phyloP scores from a whole-genome alignment of 2,888 invertebrate genomes.

The Drosophila pseudotalamancana region DNA sequence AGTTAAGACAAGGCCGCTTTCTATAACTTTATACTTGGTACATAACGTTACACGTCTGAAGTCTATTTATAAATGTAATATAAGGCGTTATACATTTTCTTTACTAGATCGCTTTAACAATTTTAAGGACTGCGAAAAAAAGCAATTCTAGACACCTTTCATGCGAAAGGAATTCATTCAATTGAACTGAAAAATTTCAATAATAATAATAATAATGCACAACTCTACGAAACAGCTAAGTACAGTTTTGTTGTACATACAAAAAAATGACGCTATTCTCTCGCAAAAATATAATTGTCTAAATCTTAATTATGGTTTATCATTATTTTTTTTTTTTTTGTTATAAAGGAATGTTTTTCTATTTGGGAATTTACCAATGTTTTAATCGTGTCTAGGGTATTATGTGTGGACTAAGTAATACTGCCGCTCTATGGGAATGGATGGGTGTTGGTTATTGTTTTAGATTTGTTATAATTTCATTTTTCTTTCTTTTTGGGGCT shows the following conservation, averaged over 20 bases:
- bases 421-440: conserved; percentile 61
- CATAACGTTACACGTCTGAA: conserved; percentile 53
- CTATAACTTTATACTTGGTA: conserved; percentile 41
- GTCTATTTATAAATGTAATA: conserved; percentile 28
- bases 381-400: conserved; percentile 1
- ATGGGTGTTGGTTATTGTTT: conserved; percentile 1
- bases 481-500: background rate
- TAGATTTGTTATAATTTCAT: background rate
- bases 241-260: conserved; percentile 28
- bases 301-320: conserved; percentile 36
- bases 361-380: conserved; percentile 2
- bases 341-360: conserved; percentile 41
- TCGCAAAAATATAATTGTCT: conserved; percentile 36
- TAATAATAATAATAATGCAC: conserved; percentile 23
- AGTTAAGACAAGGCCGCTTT: conserved; percentile 35
- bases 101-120: too few relatives aligned
- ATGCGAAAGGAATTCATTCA: conserved; percentile 29
- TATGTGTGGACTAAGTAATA: conserved; percentile 67
- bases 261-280: conserved; percentile 9
- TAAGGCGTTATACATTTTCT: background rate
- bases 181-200: conserved; percentile 9
- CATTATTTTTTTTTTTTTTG: conserved; percentile 1
- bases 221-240: conserved; percentile 42
- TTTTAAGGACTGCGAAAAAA: background rate
- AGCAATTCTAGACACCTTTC: background rate